phyloP scores from a whole-genome alignment of 2,797 vertebrate species.

The Melanotaenia trifasciata region DNA sequence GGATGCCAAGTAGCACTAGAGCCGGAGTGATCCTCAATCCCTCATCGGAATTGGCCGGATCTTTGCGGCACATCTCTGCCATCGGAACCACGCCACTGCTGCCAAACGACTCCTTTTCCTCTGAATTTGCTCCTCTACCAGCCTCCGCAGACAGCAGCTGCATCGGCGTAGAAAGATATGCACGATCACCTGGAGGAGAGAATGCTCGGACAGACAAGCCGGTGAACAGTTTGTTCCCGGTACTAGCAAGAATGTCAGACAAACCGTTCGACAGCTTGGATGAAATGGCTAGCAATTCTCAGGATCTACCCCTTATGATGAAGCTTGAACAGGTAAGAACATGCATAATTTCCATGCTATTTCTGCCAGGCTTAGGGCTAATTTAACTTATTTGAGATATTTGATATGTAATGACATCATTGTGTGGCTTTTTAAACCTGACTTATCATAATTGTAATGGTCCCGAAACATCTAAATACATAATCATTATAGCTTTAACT shows the following conservation, averaged over 20 bases:
- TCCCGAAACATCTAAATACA: background rate
- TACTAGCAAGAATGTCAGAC: background rate
- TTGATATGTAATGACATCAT: background rate
- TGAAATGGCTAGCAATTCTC: constrained; percentile 47
- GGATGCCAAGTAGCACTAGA: constrained; percentile 85
- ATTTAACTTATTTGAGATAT: background rate
- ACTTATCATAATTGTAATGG: background rate
- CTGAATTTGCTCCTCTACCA: constrained; percentile 74
- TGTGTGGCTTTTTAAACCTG: background rate
- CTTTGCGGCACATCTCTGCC: constrained; percentile 61
- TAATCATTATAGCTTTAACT: background rate
- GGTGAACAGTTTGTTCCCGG: background rate
- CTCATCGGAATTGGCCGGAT: constrained; percentile 67
- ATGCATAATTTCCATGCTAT: background rate
- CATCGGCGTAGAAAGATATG: constrained; percentile 55
- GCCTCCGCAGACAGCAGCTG: constrained; percentile 85
- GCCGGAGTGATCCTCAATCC: constrained; percentile 89
- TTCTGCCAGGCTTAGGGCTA: background rate
- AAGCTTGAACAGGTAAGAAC: constrained; percentile 90
- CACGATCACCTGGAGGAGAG: constrained; percentile 15
- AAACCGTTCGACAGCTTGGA: constrained; percentile 54
- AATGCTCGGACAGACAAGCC: constrained; percentile 18
- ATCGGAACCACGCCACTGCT: constrained; percentile 39
- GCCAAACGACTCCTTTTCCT: constrained; percentile 76
- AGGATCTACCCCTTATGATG: constrained; percentile 80